phyloP scores from a whole-genome alignment of 2,797 vertebrate species.

The Gadopsis marmoratus region DNA sequence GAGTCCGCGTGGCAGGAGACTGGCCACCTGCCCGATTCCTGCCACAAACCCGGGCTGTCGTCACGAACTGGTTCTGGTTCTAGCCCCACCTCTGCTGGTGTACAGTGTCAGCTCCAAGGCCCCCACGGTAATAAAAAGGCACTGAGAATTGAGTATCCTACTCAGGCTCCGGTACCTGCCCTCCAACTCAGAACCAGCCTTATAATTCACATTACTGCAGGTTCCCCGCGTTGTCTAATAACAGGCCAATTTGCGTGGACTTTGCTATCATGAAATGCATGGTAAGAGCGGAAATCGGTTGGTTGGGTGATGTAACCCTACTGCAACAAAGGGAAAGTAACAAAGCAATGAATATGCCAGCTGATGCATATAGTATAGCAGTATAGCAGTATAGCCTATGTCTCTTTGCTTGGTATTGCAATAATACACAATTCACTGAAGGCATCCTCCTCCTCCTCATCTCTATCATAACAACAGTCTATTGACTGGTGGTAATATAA shows the following conservation, averaged over 20 bases:
- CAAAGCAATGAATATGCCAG: conserved; percentile 52
- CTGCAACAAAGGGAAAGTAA: conserved; percentile 68
- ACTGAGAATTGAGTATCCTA: background rate
- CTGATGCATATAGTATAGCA: conserved; percentile 24
- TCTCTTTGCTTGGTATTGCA: conserved; percentile 35
- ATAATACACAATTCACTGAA: background rate
- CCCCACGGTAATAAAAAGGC: conserved; percentile 24
- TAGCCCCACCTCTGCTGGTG: background rate
- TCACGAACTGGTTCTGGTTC: conserved; percentile 13
- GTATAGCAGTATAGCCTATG: conserved; percentile 3
- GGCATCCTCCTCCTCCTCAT: conserved; percentile 3
- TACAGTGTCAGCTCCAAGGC: conserved; percentile 7
- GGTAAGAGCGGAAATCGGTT: conserved; percentile 56
- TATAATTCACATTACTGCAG: conserved; percentile 31
- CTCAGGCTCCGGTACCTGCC: background rate
- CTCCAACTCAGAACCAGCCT: conserved; percentile 7
- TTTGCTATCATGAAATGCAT: conserved; percentile 35
- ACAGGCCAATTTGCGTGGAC: conserved; percentile 55
- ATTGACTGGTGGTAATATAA: conserved; percentile 29
- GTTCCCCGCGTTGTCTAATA: conserved; percentile 25
- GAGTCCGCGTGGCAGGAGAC: conserved; percentile 33
- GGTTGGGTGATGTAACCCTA: conserved; percentile 65
- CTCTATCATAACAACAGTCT: conserved; percentile 3
- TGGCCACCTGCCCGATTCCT: conserved; percentile 27
- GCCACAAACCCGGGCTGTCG: conserved; percentile 4